A percentile compares a stretch with the other conserved stretches of the same genome.
phyloP scores from a whole-genome alignment of 1,140 invertebrate species.

The Cotesia vestalis region DNA sequence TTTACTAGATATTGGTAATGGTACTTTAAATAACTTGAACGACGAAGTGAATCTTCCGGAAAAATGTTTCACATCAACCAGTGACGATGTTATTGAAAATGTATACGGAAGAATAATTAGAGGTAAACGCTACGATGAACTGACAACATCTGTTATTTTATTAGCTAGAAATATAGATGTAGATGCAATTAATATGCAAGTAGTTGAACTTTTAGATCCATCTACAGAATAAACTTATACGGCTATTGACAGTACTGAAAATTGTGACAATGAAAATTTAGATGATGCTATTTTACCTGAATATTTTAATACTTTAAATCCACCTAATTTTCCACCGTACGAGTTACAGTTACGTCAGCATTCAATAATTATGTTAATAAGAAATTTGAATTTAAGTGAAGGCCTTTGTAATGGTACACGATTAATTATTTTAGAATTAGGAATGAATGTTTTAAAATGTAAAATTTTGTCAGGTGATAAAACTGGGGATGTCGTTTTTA shows the following conservation, averaged over 20 bases:
- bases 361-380: not conserved
- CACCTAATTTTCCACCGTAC: conserved; percentile 11
- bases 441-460: too few species aligned
- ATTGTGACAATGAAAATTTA: conserved; percentile 15
- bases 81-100: conserved; percentile 25
- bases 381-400: too few species aligned
- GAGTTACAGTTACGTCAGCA: conserved; percentile 15
- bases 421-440: too few species aligned
- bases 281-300: conserved; percentile 26
- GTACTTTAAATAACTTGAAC: conserved; percentile 5
- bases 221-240: conserved; percentile 25
- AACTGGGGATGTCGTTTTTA: not conserved
- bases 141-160: not conserved
- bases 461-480: too few species aligned
- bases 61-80: conserved; percentile 10
- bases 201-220: conserved; percentile 33
- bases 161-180: conserved; percentile 34
- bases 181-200: conserved; percentile 31
- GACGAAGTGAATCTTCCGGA: conserved; percentile 28
- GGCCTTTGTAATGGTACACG: too few species aligned
- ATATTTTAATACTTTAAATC: conserved; percentile 33
- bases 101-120: conserved; percentile 25
- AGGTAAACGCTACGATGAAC: conserved; percentile 22
- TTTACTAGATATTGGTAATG: conserved; percentile 38
- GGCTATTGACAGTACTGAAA: conserved; percentile 28